Evolutionary conservation across 2,888 invertebrate species (phyloP).

Genomic region (Psococerastis gibbosa): DNA sequence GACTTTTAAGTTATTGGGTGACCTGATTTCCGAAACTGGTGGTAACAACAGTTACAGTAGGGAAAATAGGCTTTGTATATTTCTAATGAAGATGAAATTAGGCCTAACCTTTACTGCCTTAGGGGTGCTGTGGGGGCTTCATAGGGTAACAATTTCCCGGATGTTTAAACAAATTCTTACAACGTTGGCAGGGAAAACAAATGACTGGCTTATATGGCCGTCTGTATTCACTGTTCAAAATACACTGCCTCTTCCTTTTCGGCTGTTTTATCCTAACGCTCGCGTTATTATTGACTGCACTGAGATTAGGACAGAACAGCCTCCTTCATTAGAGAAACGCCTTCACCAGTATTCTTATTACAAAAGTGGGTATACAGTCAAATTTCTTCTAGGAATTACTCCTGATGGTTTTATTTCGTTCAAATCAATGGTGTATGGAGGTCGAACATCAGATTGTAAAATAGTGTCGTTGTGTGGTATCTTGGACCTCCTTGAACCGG

Average conservation of each 20-base stretch:
- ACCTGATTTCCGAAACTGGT: too few species aligned
- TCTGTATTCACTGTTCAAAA: slow-evolving; percentile 15
- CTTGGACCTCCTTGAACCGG: too few species aligned
- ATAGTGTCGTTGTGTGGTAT: too few species aligned
- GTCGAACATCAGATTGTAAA: too few species aligned
- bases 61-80: too few species aligned
- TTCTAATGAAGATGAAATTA: slow-evolving; percentile 13
- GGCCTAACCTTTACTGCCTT: not conserved
- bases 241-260: slow-evolving; percentile 19
- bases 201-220: slow-evolving; percentile 18
- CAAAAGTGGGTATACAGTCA: slow-evolving; percentile 16
- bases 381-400: slow-evolving; percentile 17
- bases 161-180: not conserved
- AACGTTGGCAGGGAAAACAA: not conserved
- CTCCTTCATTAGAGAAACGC: too few species aligned
- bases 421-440: slow-evolving; percentile 17
- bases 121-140: not conserved
- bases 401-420: slow-evolving; percentile 17
- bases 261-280: slow-evolving; percentile 15
- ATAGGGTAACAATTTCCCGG: not conserved
- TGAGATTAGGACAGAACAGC: slow-evolving; percentile 17
- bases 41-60: too few species aligned
- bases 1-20: too few species aligned
- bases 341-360: too few species aligned
- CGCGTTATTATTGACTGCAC: slow-evolving; percentile 19